phyloP scores from a whole-genome alignment of 1,140 invertebrate species.

The Panagrolaimus sp. region DNA sequence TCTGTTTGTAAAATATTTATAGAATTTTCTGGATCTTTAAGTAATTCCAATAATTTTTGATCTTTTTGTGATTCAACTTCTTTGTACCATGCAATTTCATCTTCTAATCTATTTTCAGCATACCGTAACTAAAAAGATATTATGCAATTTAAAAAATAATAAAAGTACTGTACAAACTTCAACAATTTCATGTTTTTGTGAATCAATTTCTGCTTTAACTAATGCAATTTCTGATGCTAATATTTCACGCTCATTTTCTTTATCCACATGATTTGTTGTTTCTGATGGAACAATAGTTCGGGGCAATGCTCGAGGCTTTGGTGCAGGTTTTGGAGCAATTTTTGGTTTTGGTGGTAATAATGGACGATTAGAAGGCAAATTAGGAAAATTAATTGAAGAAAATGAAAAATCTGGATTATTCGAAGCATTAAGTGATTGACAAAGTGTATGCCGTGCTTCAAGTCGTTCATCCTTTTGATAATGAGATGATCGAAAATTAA shows the following conservation, averaged over 20 bases:
- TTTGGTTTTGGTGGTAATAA: not conserved
- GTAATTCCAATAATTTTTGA: not conserved
- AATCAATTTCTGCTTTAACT: slow-evolving; percentile 6
- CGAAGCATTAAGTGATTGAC: not conserved
- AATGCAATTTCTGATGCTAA: slow-evolving; percentile 3
- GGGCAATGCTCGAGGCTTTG: not conserved
- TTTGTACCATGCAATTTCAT: slow-evolving; percentile 8
- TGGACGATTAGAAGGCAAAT: not conserved
- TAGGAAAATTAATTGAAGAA: not conserved
- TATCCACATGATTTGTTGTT: not conserved
- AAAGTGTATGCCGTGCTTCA: not conserved
- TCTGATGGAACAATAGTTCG: not conserved
- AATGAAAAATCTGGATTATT: not conserved
- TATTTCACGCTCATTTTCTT: not conserved
- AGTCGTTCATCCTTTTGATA: not conserved
- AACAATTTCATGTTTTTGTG: slow-evolving; percentile 13
- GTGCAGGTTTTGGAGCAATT: not conserved
- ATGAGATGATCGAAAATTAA: not conserved
- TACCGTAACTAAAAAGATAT: not conserved
- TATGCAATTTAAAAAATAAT: not conserved
- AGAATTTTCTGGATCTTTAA: not conserved
- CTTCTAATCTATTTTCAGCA: not conserved
- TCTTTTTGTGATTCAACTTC: not conserved
- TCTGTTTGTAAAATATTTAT: not conserved
- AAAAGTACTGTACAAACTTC: not conserved